Evolutionary conservation across 1,140 invertebrate species (phyloP).

Genomic region (Sweltsa coloradensis): DNA sequence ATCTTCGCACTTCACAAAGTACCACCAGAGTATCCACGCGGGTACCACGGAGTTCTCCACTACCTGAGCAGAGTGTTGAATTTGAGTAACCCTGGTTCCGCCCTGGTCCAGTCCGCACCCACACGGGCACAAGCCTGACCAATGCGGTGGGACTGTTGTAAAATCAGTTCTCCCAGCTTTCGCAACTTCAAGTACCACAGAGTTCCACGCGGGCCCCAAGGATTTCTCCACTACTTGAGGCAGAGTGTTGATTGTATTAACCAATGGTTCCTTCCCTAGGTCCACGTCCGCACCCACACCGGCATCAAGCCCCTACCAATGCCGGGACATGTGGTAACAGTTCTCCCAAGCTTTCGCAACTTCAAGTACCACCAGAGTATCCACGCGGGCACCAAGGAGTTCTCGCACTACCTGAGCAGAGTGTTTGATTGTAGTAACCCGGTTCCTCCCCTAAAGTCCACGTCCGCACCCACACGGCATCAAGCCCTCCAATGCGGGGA

Average conservation of each 20-base stretch:
- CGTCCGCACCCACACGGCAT: constrained; percentile 56
- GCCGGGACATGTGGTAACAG: constrained; percentile 59
- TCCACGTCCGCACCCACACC: too few species aligned
- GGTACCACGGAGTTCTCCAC: constrained; percentile 41
- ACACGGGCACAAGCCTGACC: too few species aligned
- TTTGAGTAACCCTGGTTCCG: too few species aligned
- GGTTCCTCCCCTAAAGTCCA: too few species aligned
- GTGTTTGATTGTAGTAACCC: too few species aligned
- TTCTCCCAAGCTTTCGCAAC: constrained; percentile 72
- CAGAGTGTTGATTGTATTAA: too few species aligned
- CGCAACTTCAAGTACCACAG: constrained; percentile 64
- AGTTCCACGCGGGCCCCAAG: constrained; percentile 53
- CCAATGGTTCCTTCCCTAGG: too few species aligned
- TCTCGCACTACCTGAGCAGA: constrained; percentile 54
- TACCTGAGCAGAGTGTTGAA: too few species aligned
- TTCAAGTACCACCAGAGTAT: constrained; percentile 67
- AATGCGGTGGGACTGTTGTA: constrained; percentile 61
- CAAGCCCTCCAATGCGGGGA: constrained; percentile 75
- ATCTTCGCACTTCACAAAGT: constrained; percentile 61
- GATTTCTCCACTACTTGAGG: constrained; percentile 63
- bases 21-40: constrained; percentile 64
- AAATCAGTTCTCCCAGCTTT: constrained; percentile 63
- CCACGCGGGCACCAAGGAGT: constrained; percentile 66
- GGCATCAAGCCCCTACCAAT: constrained; percentile 61
- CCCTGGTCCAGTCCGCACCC: too few species aligned